A percentile compares a stretch with the other conserved stretches of the same genome.
phyloP scores from a whole-genome alignment of 1,140 invertebrate species.

The Spodoptera litura region DNA sequence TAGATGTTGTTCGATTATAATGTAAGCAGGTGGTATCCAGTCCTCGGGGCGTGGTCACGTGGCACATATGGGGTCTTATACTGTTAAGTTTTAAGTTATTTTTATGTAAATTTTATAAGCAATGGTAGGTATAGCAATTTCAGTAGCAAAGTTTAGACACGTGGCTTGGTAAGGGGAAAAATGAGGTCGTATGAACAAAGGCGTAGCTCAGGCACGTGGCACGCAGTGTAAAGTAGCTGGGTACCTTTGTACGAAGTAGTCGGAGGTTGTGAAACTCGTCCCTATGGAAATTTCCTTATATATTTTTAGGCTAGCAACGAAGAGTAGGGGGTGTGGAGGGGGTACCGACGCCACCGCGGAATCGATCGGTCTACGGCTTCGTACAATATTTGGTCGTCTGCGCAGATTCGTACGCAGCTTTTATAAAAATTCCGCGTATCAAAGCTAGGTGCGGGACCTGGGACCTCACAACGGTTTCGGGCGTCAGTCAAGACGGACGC shows the following conservation, averaged over 20 bases:
- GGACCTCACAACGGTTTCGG: not conserved
- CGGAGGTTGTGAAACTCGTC: not conserved
- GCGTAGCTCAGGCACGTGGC: no score
- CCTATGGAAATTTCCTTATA: not conserved
- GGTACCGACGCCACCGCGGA: not conserved
- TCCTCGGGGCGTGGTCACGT: no score
- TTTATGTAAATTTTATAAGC: no score
- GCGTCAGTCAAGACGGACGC: not conserved
- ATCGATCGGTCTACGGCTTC: conserved; percentile 15
- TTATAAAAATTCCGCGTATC: conserved; percentile 5
- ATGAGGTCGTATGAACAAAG: not conserved
- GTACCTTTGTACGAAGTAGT: not conserved
- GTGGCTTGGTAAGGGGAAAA: no score
- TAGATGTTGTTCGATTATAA: no score
- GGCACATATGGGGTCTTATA: no score
- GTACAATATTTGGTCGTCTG: conserved; percentile 5
- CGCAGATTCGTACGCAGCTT: conserved; percentile 27
- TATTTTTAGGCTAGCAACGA: conserved; percentile 17
- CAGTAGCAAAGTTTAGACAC: no score
- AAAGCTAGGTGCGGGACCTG: not conserved
- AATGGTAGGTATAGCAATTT: no score
- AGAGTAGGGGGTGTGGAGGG: not conserved
- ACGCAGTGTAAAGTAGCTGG: not conserved
- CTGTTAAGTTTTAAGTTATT: no score
- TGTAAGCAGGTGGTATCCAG: no score